Evolutionary conservation across 2,113 vertebrate species (phyloP), one percentile per base, ranked within the genome.

Genomic region (Pachypanchax playfairii): DNA sequence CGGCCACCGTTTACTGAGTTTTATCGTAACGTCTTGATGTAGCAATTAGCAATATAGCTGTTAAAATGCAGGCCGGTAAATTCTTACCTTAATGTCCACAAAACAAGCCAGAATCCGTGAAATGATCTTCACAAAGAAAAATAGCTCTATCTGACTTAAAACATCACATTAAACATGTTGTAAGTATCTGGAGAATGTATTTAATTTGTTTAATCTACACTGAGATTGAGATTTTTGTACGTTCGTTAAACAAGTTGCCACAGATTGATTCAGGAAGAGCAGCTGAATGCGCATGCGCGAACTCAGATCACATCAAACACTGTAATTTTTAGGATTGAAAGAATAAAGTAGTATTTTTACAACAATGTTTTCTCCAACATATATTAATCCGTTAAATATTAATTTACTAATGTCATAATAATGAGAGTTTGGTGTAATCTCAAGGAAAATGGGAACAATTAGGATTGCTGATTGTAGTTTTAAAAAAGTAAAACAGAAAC

Each of bases 281-380:
- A n/a, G 52, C 18, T 51, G 4, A 31, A n/a, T 20, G 88, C 88
- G 86, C 88, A 59, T 89, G 88, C 80, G 85, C 79, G 15, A 20
- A 7, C 6, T 41, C 1, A 41, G 6, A 41, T 10, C 39, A n/a
- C 6, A 41, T n/a, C 17, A 41, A 41, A 17, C n/a, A 20, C 5
- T 42, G 39, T 41, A 41, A 7, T 41, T 6, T n/a, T 9, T 29
- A 17, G 39, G 9, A n/a, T 42, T 42, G n/a, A 42, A 8, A 42
- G 6, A 9, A 20, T 42, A 10, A 5, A 42, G 2, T 42, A 20
- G 7, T 42, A 20, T 20, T 42, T 42, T n/a, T 15, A 20, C 7
- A 42, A 6, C 39, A 2, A 42, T 3, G 18, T 18, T 10, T 20
- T 14, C 11, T 36, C 35, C 35, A 14, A 13, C 14, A 20, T 10